Evolutionary conservation across 1,140 invertebrate species (phyloP), one percentile per base, ranked within the genome.

Genomic region (Hesperophylax magnus): DNA sequence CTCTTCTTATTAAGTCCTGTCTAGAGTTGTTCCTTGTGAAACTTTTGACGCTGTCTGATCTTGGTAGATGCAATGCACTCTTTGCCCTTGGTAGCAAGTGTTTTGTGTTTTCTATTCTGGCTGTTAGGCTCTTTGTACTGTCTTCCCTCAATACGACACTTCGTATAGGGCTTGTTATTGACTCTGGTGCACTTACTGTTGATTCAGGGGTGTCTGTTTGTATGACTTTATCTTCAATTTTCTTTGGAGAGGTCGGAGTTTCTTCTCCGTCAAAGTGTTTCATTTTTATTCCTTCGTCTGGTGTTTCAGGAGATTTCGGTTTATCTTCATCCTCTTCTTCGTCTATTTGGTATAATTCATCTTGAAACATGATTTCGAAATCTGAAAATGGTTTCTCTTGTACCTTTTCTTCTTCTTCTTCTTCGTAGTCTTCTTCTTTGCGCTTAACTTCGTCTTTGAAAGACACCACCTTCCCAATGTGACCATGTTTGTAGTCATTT

Each of bases 321-420:
- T 74, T 77, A 6, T 84, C 82, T 2, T 85, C 85, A 85, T 90
- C 89, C 83, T 90, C 89, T 81, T 90, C 89, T 85, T 90, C 89
- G 56, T 89, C 89, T 53, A 90, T 90, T 82, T 90, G 89, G 20
- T 86, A 76, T 2, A 90, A 86, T 85, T 90, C 89, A 79, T 90
- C 89, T 85, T 90, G 89, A 81, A 90, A 90, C 89, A 90, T 90
- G 6, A 90, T 90, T 86, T 90, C 88, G 65, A 90, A 90, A 82
- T 90, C 89, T n/a, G 89, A 89, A 0, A 90, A 87, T 77, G 82
- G 80, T 31, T 63, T 24, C 6, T 84, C 81, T 1, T 88, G 88
- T 2, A 87, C 88, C 34, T 88, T 86, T 0, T 89, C 86, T 85
- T 89, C 87, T 74, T 88, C 87, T 85, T 90, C 88, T 80, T 90